Base-by-base conservation (phyloP, 2,797 vertebrate species). In the Tenualosa ilisha region DNA sequence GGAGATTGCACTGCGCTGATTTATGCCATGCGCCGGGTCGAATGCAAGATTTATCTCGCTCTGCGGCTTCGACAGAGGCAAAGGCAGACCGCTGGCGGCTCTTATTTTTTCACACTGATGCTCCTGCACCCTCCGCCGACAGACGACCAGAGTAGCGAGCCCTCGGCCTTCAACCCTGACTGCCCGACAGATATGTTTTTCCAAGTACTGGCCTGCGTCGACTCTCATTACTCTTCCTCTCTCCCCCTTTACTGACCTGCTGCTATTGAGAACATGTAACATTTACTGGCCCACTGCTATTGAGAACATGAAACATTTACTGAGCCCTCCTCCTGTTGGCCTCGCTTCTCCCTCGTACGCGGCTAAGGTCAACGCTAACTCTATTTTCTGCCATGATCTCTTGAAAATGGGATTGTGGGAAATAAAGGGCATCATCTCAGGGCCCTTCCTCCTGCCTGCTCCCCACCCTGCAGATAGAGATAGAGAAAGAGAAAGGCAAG, bases 21-120 rank as follows among this genome's bases (percentile, higher is more conserved):
- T 79, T 79, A 79, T 15, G 40, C 40, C 72, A 46, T 22, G 40
- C 46, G 72, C 72, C 17, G 17, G 15, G 72, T 46, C 40, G 40
- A 79, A 79, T 5, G 37, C 72, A 46, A 40, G 72, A 79, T 79
- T 79, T 79, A 79, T 79, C 72, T 79, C 6, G 37, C 37, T 79
- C 40, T 12, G 50, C 1, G 37, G 40, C 6, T 17, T 79, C 15
- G 40, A 17, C 40, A 0, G 12, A 26, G 26, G 24, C 11, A 31
- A 26, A 12, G 72, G 40, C 13, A 79, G 72, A 79, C 3, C 22
- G 37, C 15, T 17, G 22, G 72, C 5, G 40, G 0, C 65, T 13
- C 65, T 13, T 37, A 11, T 68, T 37, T 26, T 26, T 5, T 20
- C 15, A 7, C 37, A 1, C 37, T 4, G 13, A 40, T 15, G 3